Evolutionary conservation across 2,888 invertebrate genomes (phyloP).

Genomic region (Ophioninae sp.): DNA sequence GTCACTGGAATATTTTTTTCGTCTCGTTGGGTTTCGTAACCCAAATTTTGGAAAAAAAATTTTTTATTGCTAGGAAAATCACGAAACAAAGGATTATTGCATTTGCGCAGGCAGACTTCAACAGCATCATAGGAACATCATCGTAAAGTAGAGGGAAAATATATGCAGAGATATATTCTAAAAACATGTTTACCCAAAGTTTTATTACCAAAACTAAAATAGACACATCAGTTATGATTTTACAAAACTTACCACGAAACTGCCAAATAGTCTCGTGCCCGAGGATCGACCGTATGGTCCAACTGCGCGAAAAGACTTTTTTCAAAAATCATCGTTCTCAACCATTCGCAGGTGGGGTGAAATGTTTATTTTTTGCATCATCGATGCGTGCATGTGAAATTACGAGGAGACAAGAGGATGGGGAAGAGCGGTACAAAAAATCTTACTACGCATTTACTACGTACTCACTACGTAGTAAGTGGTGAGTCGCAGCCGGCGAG

Average conservation of each 20-base stretch:
- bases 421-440: conserved; percentile 26
- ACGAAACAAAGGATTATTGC: too few relatives aligned
- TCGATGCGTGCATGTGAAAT: conserved; percentile 18
- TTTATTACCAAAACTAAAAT: too few relatives aligned
- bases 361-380: conserved; percentile 13
- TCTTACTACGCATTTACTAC: conserved; percentile 55
- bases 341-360: conserved; percentile 20
- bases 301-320: not conserved
- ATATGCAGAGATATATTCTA: not conserved
- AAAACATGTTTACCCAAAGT: too few relatives aligned
- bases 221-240: too few relatives aligned
- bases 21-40: too few relatives aligned
- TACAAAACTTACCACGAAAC: not conserved
- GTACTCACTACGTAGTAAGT: conserved; percentile 55
- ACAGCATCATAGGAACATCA: too few relatives aligned
- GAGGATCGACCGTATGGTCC: not conserved
- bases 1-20: too few relatives aligned
- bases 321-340: not conserved
- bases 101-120: too few relatives aligned
- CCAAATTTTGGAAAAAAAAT: too few relatives aligned
- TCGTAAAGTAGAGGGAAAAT: not conserved
- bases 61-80: too few relatives aligned
- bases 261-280: not conserved
- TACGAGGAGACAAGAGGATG: conserved; percentile 22
- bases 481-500: conserved; percentile 40